Percentiles rank a stretch among this genome's conserved stretches.
These are phyloP conservation scores for Uloborus plumipes DNA, from an alignment of 2,888 invertebrate genomes.

Conservation along the genomic window DNA sequence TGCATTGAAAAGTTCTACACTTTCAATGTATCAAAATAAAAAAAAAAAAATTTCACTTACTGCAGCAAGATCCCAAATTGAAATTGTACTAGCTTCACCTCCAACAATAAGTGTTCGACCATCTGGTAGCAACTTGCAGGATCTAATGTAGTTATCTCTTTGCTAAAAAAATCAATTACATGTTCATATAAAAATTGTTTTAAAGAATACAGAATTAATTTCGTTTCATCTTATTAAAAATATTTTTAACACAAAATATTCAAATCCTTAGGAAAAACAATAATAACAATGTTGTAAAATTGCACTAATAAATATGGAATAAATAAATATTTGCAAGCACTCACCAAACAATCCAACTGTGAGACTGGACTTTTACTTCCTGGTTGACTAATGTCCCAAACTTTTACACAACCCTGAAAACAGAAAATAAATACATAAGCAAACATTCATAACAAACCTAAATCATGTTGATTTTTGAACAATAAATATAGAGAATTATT, in stretches of 20 bases:
- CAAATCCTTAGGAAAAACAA: background rate
- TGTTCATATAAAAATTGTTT: background rate
- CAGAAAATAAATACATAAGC: background rate
- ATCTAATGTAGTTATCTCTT: slow-evolving; percentile 95
- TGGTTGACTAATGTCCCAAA: slow-evolving; percentile 95
- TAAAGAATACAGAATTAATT: background rate
- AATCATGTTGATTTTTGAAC: too few relatives aligned
- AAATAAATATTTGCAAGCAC: slow-evolving; percentile 66
- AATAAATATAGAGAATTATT: too few relatives aligned
- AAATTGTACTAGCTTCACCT: slow-evolving; percentile 94
- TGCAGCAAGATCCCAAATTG: slow-evolving; percentile 95
- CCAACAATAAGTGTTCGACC: slow-evolving; percentile 95
- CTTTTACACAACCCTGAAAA: slow-evolving; percentile 87
- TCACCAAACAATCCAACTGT: slow-evolving; percentile 87
- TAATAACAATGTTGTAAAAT: background rate
- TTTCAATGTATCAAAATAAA: too few relatives aligned
- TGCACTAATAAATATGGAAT: background rate
- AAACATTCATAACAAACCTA: background rate
- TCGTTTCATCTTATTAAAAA: background rate
- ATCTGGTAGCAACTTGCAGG: slow-evolving; percentile 94
- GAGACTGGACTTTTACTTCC: slow-evolving; percentile 87
- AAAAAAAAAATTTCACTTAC: slow-evolving; percentile 61
- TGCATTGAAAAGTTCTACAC: too few relatives aligned
- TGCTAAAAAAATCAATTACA: slow-evolving; percentile 74
- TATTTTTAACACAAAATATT: background rate